Conservation (phyloP, 1,140 invertebrate species). For the Lucilia sericata region DNA sequence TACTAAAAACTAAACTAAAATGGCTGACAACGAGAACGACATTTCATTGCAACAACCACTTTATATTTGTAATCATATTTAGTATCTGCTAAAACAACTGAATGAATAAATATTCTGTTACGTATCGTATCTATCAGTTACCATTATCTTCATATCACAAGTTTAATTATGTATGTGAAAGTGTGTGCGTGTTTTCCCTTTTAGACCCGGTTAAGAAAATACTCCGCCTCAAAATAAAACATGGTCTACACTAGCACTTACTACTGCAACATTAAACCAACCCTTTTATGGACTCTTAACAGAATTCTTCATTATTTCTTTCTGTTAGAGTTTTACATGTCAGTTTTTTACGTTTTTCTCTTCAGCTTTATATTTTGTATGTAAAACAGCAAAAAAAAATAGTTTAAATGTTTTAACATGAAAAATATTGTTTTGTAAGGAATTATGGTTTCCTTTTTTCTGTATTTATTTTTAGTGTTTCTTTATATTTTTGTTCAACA, state of each 20-base stretch:
- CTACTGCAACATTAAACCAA: constrained; percentile 14
- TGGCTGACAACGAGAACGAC: not conserved
- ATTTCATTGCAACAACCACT: constrained; percentile 30
- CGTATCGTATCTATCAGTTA: constrained; percentile 3
- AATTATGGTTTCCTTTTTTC: constrained; percentile 39
- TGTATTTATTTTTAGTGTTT: not conserved
- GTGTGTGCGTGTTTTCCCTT: constrained; percentile 20
- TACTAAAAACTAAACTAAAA: constrained; percentile 31
- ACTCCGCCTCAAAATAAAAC: constrained; percentile 24
- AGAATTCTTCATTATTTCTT: not conserved
- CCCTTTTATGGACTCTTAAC: not conserved
- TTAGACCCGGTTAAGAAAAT: not conserved
- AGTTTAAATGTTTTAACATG: constrained; percentile 40
- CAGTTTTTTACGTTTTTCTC: not conserved
- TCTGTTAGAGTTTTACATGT: not conserved
- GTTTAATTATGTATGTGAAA: constrained; percentile 18
- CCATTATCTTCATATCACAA: not conserved
- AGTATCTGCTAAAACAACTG: no score
- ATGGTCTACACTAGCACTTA: not conserved
- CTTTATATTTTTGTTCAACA: not conserved
- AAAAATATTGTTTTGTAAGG: constrained; percentile 21
- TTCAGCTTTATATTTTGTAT: not conserved
- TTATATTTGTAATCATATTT: not conserved
- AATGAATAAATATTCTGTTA: not conserved
- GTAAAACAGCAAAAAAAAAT: constrained; percentile 29